Base-by-base conservation (phyloP, 2,797 vertebrate genomes). In the Anguilla anguilla region DNA sequence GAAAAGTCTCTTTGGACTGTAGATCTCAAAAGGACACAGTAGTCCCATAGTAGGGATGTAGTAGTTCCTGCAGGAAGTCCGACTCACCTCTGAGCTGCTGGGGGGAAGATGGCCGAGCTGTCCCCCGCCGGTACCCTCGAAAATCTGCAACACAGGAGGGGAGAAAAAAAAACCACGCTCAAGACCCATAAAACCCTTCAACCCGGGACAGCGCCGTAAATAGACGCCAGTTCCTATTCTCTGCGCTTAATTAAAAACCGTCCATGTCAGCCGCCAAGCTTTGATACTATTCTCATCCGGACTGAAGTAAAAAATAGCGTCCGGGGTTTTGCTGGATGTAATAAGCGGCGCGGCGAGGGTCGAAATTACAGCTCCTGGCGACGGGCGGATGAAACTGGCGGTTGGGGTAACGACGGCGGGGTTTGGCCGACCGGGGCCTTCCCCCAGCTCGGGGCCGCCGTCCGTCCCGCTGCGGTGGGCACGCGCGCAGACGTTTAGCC, bases 11-110 rank as follows among this genome's bases (percentile, higher is more conserved):
- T 0, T 22, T 17, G 3, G 0, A 25, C 3, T 15, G 19, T 61
- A 3, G 59, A 19, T 61, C 22, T 25, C 3, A 4, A 17, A 61
- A 2, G 11, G 19, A 61, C 22, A 61, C 59, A 0, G 59, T 22
- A n/a, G 61, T 67, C 72, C 6, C 25, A 35, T 1, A 35, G 35
- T n/a, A n/a, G n/a, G n/a, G n/a, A n/a, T n/a, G n/a, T n/a, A n/a
- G 17, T 69, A n/a, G 25, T 10, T 69, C n/a, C 25, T 31, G 67
- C 1, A 35, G 4, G 31, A 39, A 1, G 72, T 35, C 0, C 49
- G 22, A 51, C 83, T 90, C 94, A 97, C 96, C 95, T 97, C 96
- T 86, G 95, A 96, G 91, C 89, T 94, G 90, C 83, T 91, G 87
- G 90, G 89, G 15, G 91, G 91, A 87, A 93, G 88, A 39, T 91